phyloP scores from a whole-genome alignment of 2,888 invertebrate species.

The Tethea ocularis region DNA sequence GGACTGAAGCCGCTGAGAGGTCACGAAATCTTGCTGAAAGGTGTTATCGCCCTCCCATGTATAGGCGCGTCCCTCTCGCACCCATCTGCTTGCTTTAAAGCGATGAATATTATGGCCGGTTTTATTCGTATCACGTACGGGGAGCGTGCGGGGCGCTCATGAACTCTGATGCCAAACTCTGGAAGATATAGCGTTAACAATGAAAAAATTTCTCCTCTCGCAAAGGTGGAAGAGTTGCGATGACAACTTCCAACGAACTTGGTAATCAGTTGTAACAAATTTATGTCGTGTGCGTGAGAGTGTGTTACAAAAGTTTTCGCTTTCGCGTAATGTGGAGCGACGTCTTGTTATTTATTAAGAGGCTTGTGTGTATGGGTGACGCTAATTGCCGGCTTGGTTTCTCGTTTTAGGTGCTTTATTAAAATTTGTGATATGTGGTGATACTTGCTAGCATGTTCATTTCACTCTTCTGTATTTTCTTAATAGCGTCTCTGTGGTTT shows the following conservation, averaged over 20 bases:
- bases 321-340: constrained; percentile 9
- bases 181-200: constrained; percentile 75
- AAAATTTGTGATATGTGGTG: constrained; percentile 15
- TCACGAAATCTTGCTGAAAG: constrained; percentile 80
- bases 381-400: constrained; percentile 40
- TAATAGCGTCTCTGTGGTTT: not conserved
- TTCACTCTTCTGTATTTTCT: not conserved
- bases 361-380: constrained; percentile 31
- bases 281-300: constrained; percentile 74
- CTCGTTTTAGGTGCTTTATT: constrained; percentile 29
- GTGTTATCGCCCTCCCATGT: constrained; percentile 48
- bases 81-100: constrained; percentile 70
- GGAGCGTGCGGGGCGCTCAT: constrained; percentile 71
- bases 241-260: constrained; percentile 77
- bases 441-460: not conserved
- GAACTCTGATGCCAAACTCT: constrained; percentile 79
- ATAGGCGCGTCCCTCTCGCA: constrained; percentile 56
- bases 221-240: constrained; percentile 78
- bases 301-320: constrained; percentile 8
- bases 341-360: constrained; percentile 26
- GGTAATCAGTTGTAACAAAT: constrained; percentile 81
- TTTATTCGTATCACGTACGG: constrained; percentile 78
- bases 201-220: constrained; percentile 69
- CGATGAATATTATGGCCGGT: constrained; percentile 78
- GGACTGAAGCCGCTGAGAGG: constrained; percentile 81